phyloP scores from a whole-genome alignment of 2,888 invertebrate species.

The Dynastes grantii region DNA sequence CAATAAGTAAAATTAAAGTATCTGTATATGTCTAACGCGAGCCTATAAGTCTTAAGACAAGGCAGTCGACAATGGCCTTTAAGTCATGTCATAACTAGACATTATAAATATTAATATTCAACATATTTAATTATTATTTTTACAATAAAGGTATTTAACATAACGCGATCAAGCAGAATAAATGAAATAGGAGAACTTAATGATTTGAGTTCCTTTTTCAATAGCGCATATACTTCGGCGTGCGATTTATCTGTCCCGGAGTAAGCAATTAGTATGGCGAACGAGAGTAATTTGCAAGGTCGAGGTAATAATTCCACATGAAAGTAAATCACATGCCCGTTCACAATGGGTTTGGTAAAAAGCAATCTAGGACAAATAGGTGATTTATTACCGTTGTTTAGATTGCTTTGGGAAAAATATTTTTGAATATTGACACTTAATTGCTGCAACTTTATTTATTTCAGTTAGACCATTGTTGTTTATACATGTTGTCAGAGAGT shows the following conservation, averaged over 20 bases:
- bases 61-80: conserved; percentile 17
- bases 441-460: background rate
- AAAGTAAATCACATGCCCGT: conserved; percentile 33
- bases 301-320: conserved; percentile 30
- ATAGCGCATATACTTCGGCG: background rate
- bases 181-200: background rate
- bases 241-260: background rate
- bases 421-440: background rate
- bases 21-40: background rate
- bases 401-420: background rate
- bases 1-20: background rate
- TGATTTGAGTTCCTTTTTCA: background rate
- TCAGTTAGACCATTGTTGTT: background rate
- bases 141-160: background rate
- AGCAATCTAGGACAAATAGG: conserved; percentile 36
- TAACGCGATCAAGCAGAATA: background rate
- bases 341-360: conserved; percentile 43
- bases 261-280: background rate
- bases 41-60: background rate
- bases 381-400: background rate
- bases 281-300: conserved; percentile 36
- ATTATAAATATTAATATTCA: conserved; percentile 23
- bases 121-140: conserved; percentile 7
- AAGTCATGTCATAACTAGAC: background rate
- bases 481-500: background rate